A percentile compares a stretch with the other conserved stretches of the same genome.
phyloP scores from a whole-genome alignment of 2,797 vertebrate genomes.

The Acipenser transmontanus region DNA sequence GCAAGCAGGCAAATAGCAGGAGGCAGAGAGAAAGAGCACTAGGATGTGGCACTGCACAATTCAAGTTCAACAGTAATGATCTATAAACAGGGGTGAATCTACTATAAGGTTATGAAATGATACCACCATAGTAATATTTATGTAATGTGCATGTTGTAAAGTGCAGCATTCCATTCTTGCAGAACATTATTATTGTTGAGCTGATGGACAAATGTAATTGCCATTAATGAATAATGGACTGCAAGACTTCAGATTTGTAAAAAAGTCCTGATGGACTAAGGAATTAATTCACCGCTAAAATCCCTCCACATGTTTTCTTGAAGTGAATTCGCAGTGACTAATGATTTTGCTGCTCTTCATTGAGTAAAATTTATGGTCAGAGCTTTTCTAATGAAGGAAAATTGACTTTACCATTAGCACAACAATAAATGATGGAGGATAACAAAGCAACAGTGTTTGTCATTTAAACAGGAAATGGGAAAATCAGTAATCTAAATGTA shows the following conservation, averaged over 20 bases:
- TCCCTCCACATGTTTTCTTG: background rate
- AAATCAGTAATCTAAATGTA: conserved; percentile 27
- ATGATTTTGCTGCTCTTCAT: conserved; percentile 17
- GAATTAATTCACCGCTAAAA: conserved; percentile 9
- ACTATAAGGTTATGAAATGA: too few species aligned
- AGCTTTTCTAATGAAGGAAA: conserved; percentile 9
- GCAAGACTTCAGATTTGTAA: background rate
- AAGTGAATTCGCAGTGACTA: conserved; percentile 7
- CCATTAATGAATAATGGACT: background rate
- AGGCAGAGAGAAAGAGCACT: too few species aligned
- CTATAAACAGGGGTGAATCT: too few species aligned
- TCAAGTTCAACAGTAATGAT: too few species aligned
- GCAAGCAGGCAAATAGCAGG: too few species aligned
- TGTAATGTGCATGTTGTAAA: too few species aligned
- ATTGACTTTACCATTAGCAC: conserved; percentile 14
- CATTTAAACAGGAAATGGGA: conserved; percentile 26
- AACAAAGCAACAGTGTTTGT: conserved; percentile 20
- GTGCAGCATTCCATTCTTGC: background rate
- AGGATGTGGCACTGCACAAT: too few species aligned
- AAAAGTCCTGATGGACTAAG: background rate
- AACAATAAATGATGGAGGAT: conserved; percentile 12
- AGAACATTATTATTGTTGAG: background rate
- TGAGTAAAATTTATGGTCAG: conserved; percentile 6
- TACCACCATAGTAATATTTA: too few species aligned
- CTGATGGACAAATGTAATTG: background rate